Evolutionary conservation across 2,888 invertebrate genomes (phyloP), one percentile per base, ranked within the genome.

Genomic region (Vesta saturnalis): DNA sequence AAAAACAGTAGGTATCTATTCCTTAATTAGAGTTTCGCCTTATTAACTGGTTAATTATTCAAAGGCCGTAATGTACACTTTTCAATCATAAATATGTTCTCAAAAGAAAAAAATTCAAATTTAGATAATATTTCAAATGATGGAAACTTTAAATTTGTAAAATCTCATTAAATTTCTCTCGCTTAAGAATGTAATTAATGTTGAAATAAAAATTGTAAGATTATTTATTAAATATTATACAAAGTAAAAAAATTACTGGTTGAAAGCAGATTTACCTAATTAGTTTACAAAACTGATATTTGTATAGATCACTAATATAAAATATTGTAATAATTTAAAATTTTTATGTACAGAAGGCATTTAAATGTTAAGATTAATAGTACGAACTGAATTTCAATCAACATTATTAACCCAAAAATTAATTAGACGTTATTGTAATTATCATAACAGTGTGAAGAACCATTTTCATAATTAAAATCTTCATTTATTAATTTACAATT

Each of bases 21-120:
- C 52, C 47, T 64, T 64, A 64, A 64, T 64, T 64, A 64, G 46
- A 54, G 64, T 52, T 63, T 59, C 14, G 52, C 22, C 57, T 64
- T 64, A 64, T 64, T 57, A 39, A 64, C 39, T 18, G 30, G 58
- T 58, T 64, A 64, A 59, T 54, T 64, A 64, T 58, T 39, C 14
- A 23, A 64, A 64, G 21, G 52, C 57, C 47, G 23, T 64, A 64
- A 64, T 19, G 64, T 52, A 22, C 56, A 22, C 56, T 62, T 62
- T 39, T 56, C 43, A 56, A 55, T 39, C 4, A 52, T 5, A 52
- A n/a, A 6, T 52, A 18, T 43, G 43, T 52, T 39, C 39, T 39
- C 39, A n/a, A n/a, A 39, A 23, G 23, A 3, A 23, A 23, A 5
- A 5, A 23, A 23, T 23, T n/a, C n/a, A n/a, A n/a, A n/a, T n/a